Evolutionary conservation across 1,140 invertebrate genomes (phyloP).

Genomic region (Chymomyza costata): DNA sequence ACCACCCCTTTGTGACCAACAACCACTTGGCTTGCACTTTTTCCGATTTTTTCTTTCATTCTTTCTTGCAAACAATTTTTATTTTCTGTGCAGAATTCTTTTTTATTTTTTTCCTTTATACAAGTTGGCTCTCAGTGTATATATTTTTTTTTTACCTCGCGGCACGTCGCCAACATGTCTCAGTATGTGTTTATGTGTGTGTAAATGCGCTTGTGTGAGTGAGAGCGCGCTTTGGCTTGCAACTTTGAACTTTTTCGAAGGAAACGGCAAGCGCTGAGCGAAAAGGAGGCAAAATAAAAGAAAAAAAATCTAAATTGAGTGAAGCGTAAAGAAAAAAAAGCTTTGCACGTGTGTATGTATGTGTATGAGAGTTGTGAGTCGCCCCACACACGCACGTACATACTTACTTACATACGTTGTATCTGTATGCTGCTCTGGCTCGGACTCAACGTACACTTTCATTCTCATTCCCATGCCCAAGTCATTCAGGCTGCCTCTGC

Average conservation of each 20-base stretch:
- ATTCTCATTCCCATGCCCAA: slow-evolving; percentile 54
- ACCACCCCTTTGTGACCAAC: slow-evolving; percentile 32
- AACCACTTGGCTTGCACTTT: slow-evolving; percentile 72
- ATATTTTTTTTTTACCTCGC: slow-evolving; percentile 52
- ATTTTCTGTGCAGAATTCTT: slow-evolving; percentile 68
- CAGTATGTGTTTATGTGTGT: slow-evolving; percentile 34
- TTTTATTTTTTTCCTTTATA: slow-evolving; percentile 41
- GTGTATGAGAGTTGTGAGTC: slow-evolving; percentile 26
- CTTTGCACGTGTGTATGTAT: slow-evolving; percentile 21
- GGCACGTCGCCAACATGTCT: slow-evolving; percentile 53
- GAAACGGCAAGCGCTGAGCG: slow-evolving; percentile 42
- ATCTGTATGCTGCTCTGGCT: slow-evolving; percentile 18
- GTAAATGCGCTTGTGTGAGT: slow-evolving; percentile 14
- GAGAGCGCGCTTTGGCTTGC: slow-evolving; percentile 42
- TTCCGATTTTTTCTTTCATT: slow-evolving; percentile 70
- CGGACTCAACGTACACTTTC: slow-evolving; percentile 57
- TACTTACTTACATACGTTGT: not conserved
- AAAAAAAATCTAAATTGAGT: slow-evolving; percentile 65
- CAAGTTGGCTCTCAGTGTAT: slow-evolving; percentile 41
- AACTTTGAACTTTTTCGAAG: slow-evolving; percentile 71
- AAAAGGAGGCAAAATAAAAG: slow-evolving; percentile 54
- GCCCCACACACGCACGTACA: slow-evolving; percentile 23
- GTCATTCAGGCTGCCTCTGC: slow-evolving; percentile 31
- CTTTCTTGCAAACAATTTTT: slow-evolving; percentile 72
- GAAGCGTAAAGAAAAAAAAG: slow-evolving; percentile 68